phyloP scores from a whole-genome alignment of 2,113 vertebrate genomes.

The Zapornia atra region DNA sequence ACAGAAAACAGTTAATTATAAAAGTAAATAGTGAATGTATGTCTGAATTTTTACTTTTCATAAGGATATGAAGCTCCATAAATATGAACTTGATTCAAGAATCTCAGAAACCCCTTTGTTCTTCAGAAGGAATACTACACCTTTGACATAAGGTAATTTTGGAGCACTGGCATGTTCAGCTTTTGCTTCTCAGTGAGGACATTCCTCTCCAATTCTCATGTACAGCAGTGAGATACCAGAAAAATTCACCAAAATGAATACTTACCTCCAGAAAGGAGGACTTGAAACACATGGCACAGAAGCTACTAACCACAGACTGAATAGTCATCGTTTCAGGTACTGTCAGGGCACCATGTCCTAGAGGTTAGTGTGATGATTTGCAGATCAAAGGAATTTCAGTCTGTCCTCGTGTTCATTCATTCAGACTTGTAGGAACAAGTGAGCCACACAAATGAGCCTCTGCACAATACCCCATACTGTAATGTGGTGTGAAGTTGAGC shows the following conservation, averaged over 20 bases:
- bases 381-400: not conserved
- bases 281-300: not conserved
- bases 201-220: not conserved
- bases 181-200: not conserved
- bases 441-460: not conserved
- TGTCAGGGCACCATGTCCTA: not conserved
- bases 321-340: not conserved
- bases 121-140: not conserved
- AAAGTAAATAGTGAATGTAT: not conserved
- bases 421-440: not conserved
- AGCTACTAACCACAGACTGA: not conserved
- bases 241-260: not conserved
- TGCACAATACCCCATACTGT: accelerated
- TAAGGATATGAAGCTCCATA: not conserved
- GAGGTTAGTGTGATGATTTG: not conserved
- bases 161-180: not conserved
- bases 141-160: not conserved
- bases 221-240: not conserved
- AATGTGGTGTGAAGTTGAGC: not conserved
- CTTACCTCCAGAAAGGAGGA: not conserved
- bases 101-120: not conserved
- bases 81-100: not conserved
- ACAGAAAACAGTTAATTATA: not conserved
- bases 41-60: not conserved
- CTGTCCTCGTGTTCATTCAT: not conserved